Evolutionary conservation across 2,113 vertebrate genomes (phyloP), one percentile per base, ranked within the genome.

Genomic region (Loxodonta africana): DNA sequence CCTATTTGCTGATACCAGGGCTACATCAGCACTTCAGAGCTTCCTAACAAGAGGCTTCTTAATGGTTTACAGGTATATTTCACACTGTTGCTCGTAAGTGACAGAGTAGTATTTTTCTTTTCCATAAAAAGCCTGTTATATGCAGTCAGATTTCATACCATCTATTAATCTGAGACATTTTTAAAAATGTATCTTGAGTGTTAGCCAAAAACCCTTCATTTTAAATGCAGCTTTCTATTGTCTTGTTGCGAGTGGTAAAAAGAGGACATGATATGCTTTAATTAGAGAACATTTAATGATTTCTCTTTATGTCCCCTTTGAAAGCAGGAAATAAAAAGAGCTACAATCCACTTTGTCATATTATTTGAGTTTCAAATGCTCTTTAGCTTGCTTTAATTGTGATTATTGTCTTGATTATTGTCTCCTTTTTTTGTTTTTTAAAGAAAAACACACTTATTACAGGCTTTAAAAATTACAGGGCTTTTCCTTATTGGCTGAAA

Each of bases 21-120:
- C 98, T 98, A 80, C 95, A 98, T 97, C 92, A 98, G 98, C 98
- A 98, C 96, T 99, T 98, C 96, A 96, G 89, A 96, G 88, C 96
- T 98, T 97, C 96, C 94, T 97, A 98, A 98, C 98, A 98, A 98
- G 98, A 98, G 93, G 80, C 46, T 98, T 95, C 96, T 98, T 98
- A 98, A 98, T 98, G 91, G 91, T 96, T 97, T 97, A 97, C 88
- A 98, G 97, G 97, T 98, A 98, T 97, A 98, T 98, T 98, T 98
- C 97, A 97, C 95, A 96, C 94, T 93, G 95, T 74, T 98, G 95
- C 97, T 98, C 88, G 95, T 98, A 98, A 98, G 97, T 81, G 57
- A 51, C n/a, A 90, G 41, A 41, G 17, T 83, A 95, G 84, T 98
- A 91, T 98, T 98, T 98, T 98, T 97, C 73, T 98, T 96, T 97